phyloP scores from a whole-genome alignment of 2,113 vertebrate species.

The Podarcis muralis region DNA sequence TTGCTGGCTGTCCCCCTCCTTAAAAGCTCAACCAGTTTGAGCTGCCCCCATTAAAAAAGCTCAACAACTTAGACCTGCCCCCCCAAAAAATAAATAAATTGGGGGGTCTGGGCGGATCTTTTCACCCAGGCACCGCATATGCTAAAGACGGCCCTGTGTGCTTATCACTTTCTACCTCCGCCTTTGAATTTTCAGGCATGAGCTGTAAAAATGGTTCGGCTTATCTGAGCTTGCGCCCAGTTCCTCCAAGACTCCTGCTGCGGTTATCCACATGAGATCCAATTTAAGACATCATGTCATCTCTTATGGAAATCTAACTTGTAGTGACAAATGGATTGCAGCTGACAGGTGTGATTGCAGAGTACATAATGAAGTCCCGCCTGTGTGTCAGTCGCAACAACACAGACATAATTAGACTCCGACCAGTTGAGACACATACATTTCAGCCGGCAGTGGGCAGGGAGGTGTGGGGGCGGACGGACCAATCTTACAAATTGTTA shows the following conservation, averaged over 20 bases:
- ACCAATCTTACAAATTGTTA: background rate
- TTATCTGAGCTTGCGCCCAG: slow-evolving; percentile 38
- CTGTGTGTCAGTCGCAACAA: slow-evolving; percentile 52
- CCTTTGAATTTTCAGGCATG: background rate
- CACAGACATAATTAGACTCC: slow-evolving; percentile 50
- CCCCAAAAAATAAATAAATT: too few species aligned
- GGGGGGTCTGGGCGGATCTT: too few species aligned
- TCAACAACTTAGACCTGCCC: too few species aligned
- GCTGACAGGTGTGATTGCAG: slow-evolving; percentile 60
- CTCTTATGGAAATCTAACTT: slow-evolving; percentile 53
- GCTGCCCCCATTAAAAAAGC: too few species aligned
- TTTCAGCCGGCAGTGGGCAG: background rate
- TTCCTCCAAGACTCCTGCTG: slow-evolving; percentile 39
- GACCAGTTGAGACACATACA: slow-evolving; percentile 51
- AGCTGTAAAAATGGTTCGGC: slow-evolving; percentile 33
- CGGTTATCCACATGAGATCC: slow-evolving; percentile 42
- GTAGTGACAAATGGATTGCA: slow-evolving; percentile 64
- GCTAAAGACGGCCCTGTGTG: too few species aligned
- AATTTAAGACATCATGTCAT: slow-evolving; percentile 58
- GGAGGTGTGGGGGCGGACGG: background rate
- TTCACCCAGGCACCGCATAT: too few species aligned
- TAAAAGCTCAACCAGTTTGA: too few species aligned
- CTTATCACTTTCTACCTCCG: background rate
- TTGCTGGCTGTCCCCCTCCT: too few species aligned
- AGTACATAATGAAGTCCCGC: slow-evolving; percentile 61